Conservation (phyloP, 2,797 vertebrate genomes). For the Ptychobarbus kaznakovi region DNA sequence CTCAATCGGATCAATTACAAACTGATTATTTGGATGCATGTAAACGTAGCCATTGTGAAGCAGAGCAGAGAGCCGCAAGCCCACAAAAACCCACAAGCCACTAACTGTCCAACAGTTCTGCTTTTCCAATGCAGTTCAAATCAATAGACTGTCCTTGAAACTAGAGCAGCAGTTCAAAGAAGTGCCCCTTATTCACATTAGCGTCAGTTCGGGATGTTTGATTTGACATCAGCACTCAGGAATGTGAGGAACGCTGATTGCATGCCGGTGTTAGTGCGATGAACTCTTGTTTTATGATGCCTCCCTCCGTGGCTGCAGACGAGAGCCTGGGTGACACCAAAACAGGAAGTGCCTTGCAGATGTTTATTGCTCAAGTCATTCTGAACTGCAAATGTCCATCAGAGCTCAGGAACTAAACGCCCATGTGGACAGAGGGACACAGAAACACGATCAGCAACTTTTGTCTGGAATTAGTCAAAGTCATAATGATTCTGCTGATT, state of each 20-base stretch:
- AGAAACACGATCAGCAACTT: not conserved
- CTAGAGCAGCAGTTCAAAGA: not conserved
- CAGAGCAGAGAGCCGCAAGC: constrained; percentile 26
- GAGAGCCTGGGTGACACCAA: constrained; percentile 77
- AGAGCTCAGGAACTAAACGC: constrained; percentile 58
- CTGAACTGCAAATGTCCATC: constrained; percentile 62
- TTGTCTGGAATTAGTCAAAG: not conserved
- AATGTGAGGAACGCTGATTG: constrained; percentile 75
- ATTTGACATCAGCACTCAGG: constrained; percentile 73
- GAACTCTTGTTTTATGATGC: constrained; percentile 79
- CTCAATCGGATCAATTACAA: too few relatives aligned
- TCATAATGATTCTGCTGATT: constrained; percentile 8
- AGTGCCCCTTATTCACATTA: constrained; percentile 24
- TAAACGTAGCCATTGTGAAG: constrained; percentile 21
- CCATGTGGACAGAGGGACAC: not conserved
- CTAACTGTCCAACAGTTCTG: constrained; percentile 7
- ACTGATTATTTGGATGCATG: too few relatives aligned
- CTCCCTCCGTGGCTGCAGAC: constrained; percentile 72
- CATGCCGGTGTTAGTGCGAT: constrained; percentile 74
- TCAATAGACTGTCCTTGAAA: constrained; percentile 12
- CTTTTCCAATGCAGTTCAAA: not conserved
- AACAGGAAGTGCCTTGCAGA: constrained; percentile 81
- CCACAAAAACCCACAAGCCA: constrained; percentile 3
- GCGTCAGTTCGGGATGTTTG: constrained; percentile 41
- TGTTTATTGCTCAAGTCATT: constrained; percentile 76